Evolutionary conservation across 2,888 invertebrate species (phyloP).

Genomic region (Zonitis immaculata): DNA sequence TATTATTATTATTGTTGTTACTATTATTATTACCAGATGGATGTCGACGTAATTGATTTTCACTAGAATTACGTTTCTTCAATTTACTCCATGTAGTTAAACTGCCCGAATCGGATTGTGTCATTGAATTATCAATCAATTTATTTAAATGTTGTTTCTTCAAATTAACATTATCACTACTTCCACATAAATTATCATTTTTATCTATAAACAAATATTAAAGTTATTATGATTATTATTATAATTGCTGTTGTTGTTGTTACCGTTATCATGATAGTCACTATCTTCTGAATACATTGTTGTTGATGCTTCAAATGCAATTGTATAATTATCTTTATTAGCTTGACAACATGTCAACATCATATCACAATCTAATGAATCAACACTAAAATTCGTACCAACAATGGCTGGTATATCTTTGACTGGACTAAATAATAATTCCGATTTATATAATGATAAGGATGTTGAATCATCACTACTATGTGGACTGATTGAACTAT

Average conservation of each 20-base stretch:
- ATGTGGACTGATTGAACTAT: slow-evolving; percentile 69
- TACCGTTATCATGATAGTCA: slow-evolving; percentile 58
- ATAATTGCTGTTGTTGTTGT: too few relatives aligned
- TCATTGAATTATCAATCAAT: slow-evolving; percentile 69
- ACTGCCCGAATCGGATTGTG: slow-evolving; percentile 75
- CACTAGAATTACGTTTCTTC: slow-evolving; percentile 62
- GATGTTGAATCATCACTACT: slow-evolving; percentile 76
- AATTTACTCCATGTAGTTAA: slow-evolving; percentile 87
- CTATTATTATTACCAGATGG: slow-evolving; percentile 63
- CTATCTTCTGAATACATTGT: slow-evolving; percentile 82
- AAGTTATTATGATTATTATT: too few relatives aligned
- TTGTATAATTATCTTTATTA: slow-evolving; percentile 92
- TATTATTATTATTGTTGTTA: too few relatives aligned
- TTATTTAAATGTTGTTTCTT: slow-evolving; percentile 32
- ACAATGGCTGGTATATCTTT: slow-evolving; percentile 72
- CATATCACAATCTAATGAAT: slow-evolving; percentile 87
- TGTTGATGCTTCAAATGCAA: slow-evolving; percentile 87
- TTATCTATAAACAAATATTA: slow-evolving; percentile 36
- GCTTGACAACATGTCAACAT: slow-evolving; percentile 88
- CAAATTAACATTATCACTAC: slow-evolving; percentile 34
- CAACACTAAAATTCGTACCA: slow-evolving; percentile 77
- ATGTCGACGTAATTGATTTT: slow-evolving; percentile 63
- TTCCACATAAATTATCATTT: slow-evolving; percentile 32
- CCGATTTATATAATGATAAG: slow-evolving; percentile 89
- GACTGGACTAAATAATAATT: slow-evolving; percentile 84